Evolutionary conservation across 1,140 invertebrate genomes (phyloP).

Genomic region (Hirudo medicinalis): DNA sequence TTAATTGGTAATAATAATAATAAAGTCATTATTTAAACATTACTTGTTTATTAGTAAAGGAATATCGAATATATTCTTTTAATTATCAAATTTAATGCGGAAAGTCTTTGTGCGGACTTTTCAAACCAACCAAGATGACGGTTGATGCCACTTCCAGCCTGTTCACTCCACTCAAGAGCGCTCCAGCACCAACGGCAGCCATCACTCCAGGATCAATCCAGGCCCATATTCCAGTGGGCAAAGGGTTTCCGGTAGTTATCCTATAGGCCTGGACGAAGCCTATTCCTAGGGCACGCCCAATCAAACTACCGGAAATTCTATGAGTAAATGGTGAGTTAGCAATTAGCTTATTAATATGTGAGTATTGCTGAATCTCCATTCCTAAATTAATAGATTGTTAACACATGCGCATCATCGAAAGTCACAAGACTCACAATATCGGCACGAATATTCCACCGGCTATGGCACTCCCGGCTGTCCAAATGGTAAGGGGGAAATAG

Average conservation of each 20-base stretch:
- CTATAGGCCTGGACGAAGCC: constrained; percentile 9
- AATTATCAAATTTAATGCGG: background rate
- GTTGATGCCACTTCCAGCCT: constrained; percentile 17
- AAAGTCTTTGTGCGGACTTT: background rate
- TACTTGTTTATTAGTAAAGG: background rate
- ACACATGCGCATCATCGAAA: too few species aligned
- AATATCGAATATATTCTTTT: background rate
- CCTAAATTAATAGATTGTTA: too few species aligned
- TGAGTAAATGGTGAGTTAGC: background rate
- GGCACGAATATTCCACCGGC: constrained; percentile 20
- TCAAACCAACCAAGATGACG: constrained; percentile 16
- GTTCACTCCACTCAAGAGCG: constrained; percentile 19
- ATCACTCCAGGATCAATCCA: constrained; percentile 22
- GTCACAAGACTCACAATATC: constrained; percentile 12
- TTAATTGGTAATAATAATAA: constrained; percentile 9
- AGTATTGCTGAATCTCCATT: too few species aligned
- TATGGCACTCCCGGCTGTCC: constrained; percentile 14
- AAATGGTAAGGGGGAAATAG: constrained; percentile 19
- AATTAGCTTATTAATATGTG: too few species aligned
- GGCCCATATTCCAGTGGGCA: constrained; percentile 11
- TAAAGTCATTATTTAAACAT: background rate
- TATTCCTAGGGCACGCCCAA: constrained; percentile 12
- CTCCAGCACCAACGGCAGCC: constrained; percentile 12
- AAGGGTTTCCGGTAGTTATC: background rate
- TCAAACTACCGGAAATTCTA: constrained; percentile 17